A percentile compares a stretch with the other conserved stretches of the same genome.
Evolutionary conservation across 2,888 invertebrate genomes (phyloP).

Genomic region (Myathropa florea): DNA sequence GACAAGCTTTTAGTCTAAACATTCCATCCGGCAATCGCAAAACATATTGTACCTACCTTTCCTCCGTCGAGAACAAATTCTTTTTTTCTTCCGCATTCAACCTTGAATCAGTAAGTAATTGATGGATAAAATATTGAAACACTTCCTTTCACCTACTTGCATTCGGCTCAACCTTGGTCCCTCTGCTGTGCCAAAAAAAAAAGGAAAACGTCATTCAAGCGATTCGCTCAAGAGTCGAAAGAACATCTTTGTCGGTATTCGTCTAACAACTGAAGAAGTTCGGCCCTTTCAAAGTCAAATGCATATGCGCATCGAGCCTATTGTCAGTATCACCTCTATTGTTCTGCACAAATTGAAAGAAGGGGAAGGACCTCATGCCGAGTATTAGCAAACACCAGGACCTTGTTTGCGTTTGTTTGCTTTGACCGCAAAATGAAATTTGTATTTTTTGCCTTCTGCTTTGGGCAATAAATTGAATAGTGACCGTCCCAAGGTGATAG

Average conservation of each 20-base stretch:
- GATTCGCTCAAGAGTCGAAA: slow-evolving; percentile 49
- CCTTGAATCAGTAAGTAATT: slow-evolving; percentile 59
- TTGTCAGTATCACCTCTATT: slow-evolving; percentile 43
- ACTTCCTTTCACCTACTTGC: slow-evolving; percentile 43
- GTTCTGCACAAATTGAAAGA: slow-evolving; percentile 37
- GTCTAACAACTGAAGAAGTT: slow-evolving; percentile 29
- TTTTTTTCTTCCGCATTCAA: slow-evolving; percentile 22
- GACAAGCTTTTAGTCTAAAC: too few relatives aligned
- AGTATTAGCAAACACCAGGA: slow-evolving; percentile 66
- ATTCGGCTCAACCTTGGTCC: background rate
- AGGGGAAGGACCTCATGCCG: slow-evolving; percentile 68
- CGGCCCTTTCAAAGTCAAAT: slow-evolving; percentile 52
- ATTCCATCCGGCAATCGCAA: too few relatives aligned
- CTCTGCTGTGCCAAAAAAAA: slow-evolving; percentile 15
- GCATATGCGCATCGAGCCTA: slow-evolving; percentile 1
- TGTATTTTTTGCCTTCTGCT: slow-evolving; percentile 6
- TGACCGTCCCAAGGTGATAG: slow-evolving; percentile 27
- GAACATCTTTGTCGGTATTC: slow-evolving; percentile 63
- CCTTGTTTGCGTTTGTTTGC: slow-evolving; percentile 66
- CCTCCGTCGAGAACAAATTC: slow-evolving; percentile 12
- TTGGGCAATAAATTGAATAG: slow-evolving; percentile 29
- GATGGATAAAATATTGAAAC: slow-evolving; percentile 33
- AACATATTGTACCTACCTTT: background rate
- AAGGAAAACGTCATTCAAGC: slow-evolving; percentile 32
- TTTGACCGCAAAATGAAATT: slow-evolving; percentile 67